Evolutionary conservation across 2,797 vertebrate genomes (phyloP).

Genomic region (Synanceia verrucosa): DNA sequence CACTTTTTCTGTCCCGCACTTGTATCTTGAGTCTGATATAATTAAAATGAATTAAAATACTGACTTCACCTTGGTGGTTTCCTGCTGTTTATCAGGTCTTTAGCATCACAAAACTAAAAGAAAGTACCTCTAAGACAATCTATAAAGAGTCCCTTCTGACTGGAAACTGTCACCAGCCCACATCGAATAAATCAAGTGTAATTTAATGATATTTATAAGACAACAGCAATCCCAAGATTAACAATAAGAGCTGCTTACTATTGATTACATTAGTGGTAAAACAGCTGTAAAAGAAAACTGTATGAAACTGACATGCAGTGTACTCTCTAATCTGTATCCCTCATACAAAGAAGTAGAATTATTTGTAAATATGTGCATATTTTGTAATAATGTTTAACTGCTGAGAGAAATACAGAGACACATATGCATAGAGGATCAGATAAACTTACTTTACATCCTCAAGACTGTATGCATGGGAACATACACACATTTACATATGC

Average conservation of each 20-base stretch:
- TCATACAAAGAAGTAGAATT: neutral
- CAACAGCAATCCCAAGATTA: neutral
- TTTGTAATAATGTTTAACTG: neutral
- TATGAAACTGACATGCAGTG: neutral
- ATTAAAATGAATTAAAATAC: too few species aligned
- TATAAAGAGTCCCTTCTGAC: neutral
- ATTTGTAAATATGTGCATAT: neutral
- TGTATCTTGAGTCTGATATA: neutral
- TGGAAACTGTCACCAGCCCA: neutral
- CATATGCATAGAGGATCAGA: too few species aligned
- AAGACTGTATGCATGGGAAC: neutral
- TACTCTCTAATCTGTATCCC: neutral
- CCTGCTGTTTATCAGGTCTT: neutral
- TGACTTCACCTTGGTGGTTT: neutral
- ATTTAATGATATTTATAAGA: neutral
- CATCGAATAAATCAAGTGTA: neutral
- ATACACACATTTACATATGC: too few species aligned
- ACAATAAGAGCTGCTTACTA: neutral
- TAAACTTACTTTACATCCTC: too few species aligned
- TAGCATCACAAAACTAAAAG: neutral
- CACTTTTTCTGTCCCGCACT: neutral
- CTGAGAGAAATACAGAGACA: neutral
- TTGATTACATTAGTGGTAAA: neutral
- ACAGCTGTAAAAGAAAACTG: neutral
- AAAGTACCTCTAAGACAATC: neutral